Base-by-base conservation (phyloP, 2,888 invertebrate species). In the Doris montereyensis region DNA sequence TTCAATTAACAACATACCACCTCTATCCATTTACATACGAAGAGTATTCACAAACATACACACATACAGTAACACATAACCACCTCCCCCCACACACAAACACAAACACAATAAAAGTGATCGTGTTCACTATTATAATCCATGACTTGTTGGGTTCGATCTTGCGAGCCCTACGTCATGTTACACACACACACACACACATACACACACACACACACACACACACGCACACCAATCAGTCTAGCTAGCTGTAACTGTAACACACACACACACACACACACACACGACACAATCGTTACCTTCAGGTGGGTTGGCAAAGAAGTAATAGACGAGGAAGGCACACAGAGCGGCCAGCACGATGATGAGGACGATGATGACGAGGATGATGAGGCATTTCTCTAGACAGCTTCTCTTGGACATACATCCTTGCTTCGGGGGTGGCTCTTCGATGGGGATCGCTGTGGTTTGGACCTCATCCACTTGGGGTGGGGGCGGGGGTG, bases 321-420 rank as follows among this genome's bases (percentile, higher is more conserved):
- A 80, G 57, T 74, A 75, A 24, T 57, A 70, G 62, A 78, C 13
- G 34, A 81, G 52, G 21, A 81, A 78, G 24, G 58, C 60, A 1
- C 73, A 65, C 24, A 78, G n/a, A 60, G 76, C 75, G 17, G 52
- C 67, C 24, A 52, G 21, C n/a, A 74, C 71, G 5, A 73, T 58
- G 78, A 78, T 58, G 67, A 76, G n/a, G 26, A 81, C n/a, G 34
- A 81, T 24, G 41, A 78, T 67, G 28, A 76, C 41, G 17, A 78
- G 35, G 28, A 76, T 41, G 60, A 81, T 21, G 3, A 81, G 73
- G 1, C 72, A 26, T 28, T 78, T 81, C 72, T 81, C 81, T 26
- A 78, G 52, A 21, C 34, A 67, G 10, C 78, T 81, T n/a, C 73
- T 41, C 67, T 72, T 78, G 13, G 41, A 65, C 73, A 65, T 65